phyloP scores from a whole-genome alignment of 2,888 invertebrate genomes.

The Eutolmus rufibarbis region DNA sequence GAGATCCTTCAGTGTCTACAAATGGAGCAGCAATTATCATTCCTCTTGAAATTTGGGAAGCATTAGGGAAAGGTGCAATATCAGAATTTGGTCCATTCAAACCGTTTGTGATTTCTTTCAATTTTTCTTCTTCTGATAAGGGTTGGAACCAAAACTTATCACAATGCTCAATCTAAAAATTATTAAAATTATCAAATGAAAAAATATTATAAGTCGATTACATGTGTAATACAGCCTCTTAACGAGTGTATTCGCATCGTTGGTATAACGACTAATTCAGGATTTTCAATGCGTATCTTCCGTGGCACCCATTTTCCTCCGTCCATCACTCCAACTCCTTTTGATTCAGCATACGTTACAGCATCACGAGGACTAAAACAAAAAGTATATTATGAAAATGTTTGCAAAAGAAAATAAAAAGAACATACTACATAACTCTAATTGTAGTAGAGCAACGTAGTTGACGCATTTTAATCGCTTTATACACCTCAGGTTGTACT shows the following conservation, averaged over 20 bases:
- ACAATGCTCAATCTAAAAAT: conserved; percentile 55
- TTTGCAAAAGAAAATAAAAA: background rate
- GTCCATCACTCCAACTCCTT: conserved; percentile 53
- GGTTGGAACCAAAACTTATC: conserved; percentile 61
- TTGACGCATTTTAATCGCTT: conserved; percentile 74
- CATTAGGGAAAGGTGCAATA: conserved; percentile 51
- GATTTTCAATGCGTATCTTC: conserved; percentile 53
- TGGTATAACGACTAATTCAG: conserved; percentile 69
- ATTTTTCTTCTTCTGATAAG: conserved; percentile 51
- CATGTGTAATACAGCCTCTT: conserved; percentile 65
- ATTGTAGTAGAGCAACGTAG: conserved; percentile 57
- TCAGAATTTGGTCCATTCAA: conserved; percentile 59
- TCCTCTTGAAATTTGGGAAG: conserved; percentile 62
- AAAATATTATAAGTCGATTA: conserved; percentile 56
- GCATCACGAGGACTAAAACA: conserved; percentile 64
- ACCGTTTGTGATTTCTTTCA: conserved; percentile 58
- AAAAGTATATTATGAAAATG: background rate
- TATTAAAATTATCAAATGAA: conserved; percentile 12
- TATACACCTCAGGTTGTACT: conserved; percentile 74
- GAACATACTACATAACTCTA: conserved; percentile 58
- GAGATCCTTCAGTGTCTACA: conserved; percentile 56
- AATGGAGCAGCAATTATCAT: conserved; percentile 69
- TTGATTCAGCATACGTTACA: conserved; percentile 62
- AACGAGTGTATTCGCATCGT: conserved; percentile 66
- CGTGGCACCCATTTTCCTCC: conserved; percentile 55